phyloP scores from a whole-genome alignment of 2,113 vertebrate genomes.

The Scartelaos histophorus region DNA sequence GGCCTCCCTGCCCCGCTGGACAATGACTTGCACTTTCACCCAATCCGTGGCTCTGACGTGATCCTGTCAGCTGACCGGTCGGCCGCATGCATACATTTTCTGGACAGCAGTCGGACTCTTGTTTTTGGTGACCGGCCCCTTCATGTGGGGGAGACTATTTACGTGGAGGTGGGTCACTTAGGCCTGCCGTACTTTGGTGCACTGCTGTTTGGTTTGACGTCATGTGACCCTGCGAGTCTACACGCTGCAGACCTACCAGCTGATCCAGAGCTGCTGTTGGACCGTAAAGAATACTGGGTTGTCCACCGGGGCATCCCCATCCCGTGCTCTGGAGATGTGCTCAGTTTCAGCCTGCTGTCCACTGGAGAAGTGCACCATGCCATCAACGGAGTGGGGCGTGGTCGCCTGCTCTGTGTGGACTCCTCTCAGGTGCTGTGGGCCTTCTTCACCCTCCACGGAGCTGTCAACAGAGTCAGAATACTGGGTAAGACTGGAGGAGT shows the following conservation, averaged over 20 bases:
- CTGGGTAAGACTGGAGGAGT: slow-evolving; percentile 74
- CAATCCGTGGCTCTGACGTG: slow-evolving; percentile 86
- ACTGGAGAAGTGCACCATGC: slow-evolving; percentile 91
- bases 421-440: slow-evolving; percentile 94
- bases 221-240: slow-evolving; percentile 91
- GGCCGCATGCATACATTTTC: slow-evolving; percentile 88
- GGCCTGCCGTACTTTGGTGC: slow-evolving; percentile 90
- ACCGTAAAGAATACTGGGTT: slow-evolving; percentile 99
- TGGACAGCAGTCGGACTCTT: slow-evolving; percentile 91
- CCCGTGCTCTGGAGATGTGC: slow-evolving; percentile 86
- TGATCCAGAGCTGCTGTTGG: slow-evolving; percentile 91
- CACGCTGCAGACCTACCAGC: slow-evolving; percentile 89
- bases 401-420: slow-evolving; percentile 93
- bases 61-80: slow-evolving; percentile 91
- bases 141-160: slow-evolving; percentile 88
- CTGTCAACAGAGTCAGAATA: slow-evolving; percentile 91
- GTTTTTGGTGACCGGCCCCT: slow-evolving; percentile 94
- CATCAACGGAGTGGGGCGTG: slow-evolving; percentile 87
- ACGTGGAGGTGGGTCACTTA: slow-evolving; percentile 89
- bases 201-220: slow-evolving; percentile 92
- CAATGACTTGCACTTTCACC: slow-evolving; percentile 92
- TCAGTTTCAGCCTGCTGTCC: slow-evolving; percentile 90
- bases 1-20: slow-evolving; percentile 81
- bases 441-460: slow-evolving; percentile 93
- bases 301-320: slow-evolving; percentile 88